A percentile compares a stretch with the other conserved stretches of the same genome.
Evolutionary conservation across 2,888 invertebrate genomes (phyloP).

Genomic region (Pristionchus maxplancki): DNA sequence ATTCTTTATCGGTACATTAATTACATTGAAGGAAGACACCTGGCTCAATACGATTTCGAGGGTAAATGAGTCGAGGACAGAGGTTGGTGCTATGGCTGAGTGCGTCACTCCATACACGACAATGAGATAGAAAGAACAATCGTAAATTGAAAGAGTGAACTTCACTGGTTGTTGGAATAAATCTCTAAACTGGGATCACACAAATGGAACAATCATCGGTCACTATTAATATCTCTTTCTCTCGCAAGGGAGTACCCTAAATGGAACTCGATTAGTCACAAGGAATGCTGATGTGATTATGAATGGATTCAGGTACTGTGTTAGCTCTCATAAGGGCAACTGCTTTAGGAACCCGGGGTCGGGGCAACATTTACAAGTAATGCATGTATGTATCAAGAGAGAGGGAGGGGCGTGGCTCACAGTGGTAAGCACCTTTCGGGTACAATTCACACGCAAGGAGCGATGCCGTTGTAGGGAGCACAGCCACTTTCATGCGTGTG

Average conservation of each 20-base stretch:
- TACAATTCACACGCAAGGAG: slow-evolving; percentile 47
- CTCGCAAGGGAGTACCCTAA: neutral
- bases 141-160: neutral
- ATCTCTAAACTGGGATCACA: slow-evolving; percentile 13
- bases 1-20: neutral
- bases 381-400: neutral
- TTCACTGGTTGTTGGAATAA: neutral
- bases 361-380: slow-evolving; percentile 15
- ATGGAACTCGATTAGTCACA: neutral
- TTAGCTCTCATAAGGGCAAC: neutral
- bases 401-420: neutral
- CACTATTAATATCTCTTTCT: neutral
- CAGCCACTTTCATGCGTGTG: slow-evolving; percentile 56
- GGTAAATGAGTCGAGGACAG: neutral
- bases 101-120: neutral
- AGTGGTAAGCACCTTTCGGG: neutral
- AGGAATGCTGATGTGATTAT: slow-evolving; percentile 8
- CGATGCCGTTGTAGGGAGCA: slow-evolving; percentile 54
- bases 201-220: neutral
- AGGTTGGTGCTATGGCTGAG: neutral
- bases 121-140: neutral
- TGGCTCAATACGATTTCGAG: neutral
- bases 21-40: neutral
- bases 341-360: neutral
- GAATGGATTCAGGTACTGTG: neutral